A percentile compares a stretch with the other conserved stretches of the same genome.
These are phyloP conservation scores for Lepidocyrtinus sp. DNA, from an alignment of 2,888 invertebrate species.

Conservation along the genomic window DNA sequence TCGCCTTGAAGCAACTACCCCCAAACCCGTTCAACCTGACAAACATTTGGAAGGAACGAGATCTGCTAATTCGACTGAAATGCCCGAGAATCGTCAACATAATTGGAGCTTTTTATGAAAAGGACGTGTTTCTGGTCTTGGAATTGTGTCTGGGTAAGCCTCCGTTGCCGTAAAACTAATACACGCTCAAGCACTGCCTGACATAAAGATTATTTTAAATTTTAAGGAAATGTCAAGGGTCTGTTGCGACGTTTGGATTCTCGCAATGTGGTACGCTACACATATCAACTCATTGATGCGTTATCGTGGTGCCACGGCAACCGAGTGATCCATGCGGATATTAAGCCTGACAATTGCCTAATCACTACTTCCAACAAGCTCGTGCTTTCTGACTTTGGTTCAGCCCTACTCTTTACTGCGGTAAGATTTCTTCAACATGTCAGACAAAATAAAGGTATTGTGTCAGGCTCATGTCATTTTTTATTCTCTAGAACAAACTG, in stretches of 20 bases:
- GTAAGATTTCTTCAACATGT: not conserved
- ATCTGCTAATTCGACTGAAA: not conserved
- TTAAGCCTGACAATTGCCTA: constrained; percentile 30
- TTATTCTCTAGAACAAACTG: not conserved
- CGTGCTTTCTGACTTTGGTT: constrained; percentile 18
- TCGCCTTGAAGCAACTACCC: no score
- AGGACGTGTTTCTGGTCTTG: not conserved
- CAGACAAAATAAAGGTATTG: no score
- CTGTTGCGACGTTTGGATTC: no score
- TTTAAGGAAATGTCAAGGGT: no score
- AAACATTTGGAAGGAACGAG: not conserved
- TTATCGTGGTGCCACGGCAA: not conserved
- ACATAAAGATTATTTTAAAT: no score
- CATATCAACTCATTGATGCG: constrained; percentile 1
- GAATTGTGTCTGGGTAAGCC: not conserved
- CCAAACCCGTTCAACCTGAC: no score
- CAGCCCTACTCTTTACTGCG: not conserved
- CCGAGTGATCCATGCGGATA: constrained; percentile 12
- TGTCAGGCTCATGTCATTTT: not conserved
- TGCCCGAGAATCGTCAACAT: not conserved
- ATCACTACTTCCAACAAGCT: not conserved
- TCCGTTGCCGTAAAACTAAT: no score
- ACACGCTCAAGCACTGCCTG: no score
- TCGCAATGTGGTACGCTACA: constrained; percentile 12
- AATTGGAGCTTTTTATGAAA: not conserved